These are phyloP conservation scores for Mugil cephalus DNA, from an alignment of 2,113 vertebrate genomes.

Conservation along the genomic window DNA sequence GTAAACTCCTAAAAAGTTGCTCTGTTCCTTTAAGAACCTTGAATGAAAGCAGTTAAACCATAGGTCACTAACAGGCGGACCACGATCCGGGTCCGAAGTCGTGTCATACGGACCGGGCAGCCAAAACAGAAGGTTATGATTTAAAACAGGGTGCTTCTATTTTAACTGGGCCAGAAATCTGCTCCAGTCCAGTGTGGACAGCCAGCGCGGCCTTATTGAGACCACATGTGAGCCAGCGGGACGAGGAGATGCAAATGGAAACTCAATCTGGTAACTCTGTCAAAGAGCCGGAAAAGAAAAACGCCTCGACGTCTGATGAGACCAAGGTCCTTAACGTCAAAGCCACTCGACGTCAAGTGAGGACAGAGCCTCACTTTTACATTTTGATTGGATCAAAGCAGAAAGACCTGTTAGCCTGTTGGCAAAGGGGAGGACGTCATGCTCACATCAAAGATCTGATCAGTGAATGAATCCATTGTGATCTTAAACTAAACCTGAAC, in stretches of 20 bases:
- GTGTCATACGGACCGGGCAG: too few relatives aligned
- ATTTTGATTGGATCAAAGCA: conserved; percentile 43
- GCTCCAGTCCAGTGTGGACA: not conserved
- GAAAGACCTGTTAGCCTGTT: not conserved
- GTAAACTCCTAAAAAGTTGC: not conserved
- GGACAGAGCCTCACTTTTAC: not conserved
- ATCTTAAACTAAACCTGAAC: too few relatives aligned
- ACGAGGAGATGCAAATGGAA: not conserved
- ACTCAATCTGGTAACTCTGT: conserved; percentile 15
- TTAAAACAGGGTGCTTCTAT: too few relatives aligned
- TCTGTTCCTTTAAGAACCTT: not conserved
- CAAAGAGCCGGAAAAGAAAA: conserved; percentile 19
- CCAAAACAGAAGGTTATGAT: too few relatives aligned
- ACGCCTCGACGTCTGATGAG: conserved; percentile 3
- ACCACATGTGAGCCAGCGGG: conserved; percentile 49
- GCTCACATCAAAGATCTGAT: too few relatives aligned
- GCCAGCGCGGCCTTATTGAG: conserved; percentile 54
- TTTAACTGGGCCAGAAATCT: too few relatives aligned
- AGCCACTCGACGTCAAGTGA: conserved; percentile 22
- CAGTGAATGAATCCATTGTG: too few relatives aligned
- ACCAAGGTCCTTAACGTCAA: conserved; percentile 32
- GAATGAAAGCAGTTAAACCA: not conserved
- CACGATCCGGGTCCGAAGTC: too few relatives aligned
- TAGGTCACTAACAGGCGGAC: too few relatives aligned
- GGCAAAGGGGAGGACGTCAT: not conserved